phyloP scores from a whole-genome alignment of 2,113 vertebrate genomes.

The Bothrops jararaca region DNA sequence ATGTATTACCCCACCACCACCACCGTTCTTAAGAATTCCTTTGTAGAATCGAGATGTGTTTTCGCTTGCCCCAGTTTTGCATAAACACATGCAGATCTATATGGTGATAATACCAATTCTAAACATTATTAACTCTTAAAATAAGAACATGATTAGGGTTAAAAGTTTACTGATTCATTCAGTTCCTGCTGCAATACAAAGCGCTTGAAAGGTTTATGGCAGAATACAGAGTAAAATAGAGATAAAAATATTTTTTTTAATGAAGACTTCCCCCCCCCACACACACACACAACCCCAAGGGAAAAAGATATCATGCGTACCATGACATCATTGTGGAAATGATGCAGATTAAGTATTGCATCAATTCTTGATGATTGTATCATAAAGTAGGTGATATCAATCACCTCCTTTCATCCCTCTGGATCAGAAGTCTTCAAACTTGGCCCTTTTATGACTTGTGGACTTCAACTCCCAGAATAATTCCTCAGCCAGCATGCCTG shows the following conservation, averaged over 20 bases:
- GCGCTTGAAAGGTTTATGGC: neutral
- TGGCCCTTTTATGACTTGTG: too few species aligned
- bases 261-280: neutral
- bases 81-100: neutral
- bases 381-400: neutral
- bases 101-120: neutral
- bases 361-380: neutral
- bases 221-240: neutral
- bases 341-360: neutral
- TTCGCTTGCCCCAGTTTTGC: neutral
- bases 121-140: neutral
- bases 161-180: neutral
- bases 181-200: neutral
- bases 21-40: neutral
- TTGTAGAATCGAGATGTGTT: neutral
- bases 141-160: neutral
- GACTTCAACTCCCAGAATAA: too few species aligned
- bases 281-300: neutral
- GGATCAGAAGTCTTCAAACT: too few species aligned
- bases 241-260: neutral
- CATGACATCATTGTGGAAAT: neutral
- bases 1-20: too few species aligned
- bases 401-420: neutral
- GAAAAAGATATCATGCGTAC: neutral
- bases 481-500: too few species aligned